Evolutionary conservation across 2,797 vertebrate genomes (phyloP), one percentile per base, ranked within the genome.

Genomic region (Cephalopachus bancanus): DNA sequence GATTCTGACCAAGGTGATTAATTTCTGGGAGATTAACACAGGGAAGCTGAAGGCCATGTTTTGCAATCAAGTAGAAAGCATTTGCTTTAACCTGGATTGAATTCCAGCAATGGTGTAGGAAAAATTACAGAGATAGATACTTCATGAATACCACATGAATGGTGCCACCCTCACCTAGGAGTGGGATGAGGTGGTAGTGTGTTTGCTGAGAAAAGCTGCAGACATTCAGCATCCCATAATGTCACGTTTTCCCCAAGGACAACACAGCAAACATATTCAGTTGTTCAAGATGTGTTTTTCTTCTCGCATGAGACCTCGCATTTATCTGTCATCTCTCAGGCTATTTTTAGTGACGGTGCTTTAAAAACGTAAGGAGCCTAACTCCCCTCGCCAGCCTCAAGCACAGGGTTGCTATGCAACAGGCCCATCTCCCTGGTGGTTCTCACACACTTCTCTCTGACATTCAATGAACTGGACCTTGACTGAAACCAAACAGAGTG

Each of bases 341-440:
- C 94, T 97, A 96, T 97, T 96, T 97, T 97, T 97, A 98, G 94
- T 84, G 85, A 59, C 2, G 30, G 62, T 1, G 60, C 55, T 97
- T 96, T 89, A 64, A 81, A 91, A 96, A 84, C 83, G 64, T 37
- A 10, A 94, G 76, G 95, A 97, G 60, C 72, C 94, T 60, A 7
- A 74, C 91, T 84, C 74, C 37, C 44, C 75, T 78, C n/a, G 10
- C 93, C 85, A 92, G 19, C 53, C 93, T 78, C 62, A 74, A 81
- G 91, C 80, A 2, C 67, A 19, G 44, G 64, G 97, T 98, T 98
- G 97, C 97, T 97, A 97, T 69, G 96, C 95, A 86, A 97, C 95
- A 24, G 80, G 86, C 81, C 44, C 26, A 30, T 72, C 60, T 64
- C 65, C 51, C 64, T 16, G 60, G 81, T 49, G 91, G n/a, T 33